Evolutionary conservation across 2,888 invertebrate species (phyloP).

Genomic region (Cancer borealis): DNA sequence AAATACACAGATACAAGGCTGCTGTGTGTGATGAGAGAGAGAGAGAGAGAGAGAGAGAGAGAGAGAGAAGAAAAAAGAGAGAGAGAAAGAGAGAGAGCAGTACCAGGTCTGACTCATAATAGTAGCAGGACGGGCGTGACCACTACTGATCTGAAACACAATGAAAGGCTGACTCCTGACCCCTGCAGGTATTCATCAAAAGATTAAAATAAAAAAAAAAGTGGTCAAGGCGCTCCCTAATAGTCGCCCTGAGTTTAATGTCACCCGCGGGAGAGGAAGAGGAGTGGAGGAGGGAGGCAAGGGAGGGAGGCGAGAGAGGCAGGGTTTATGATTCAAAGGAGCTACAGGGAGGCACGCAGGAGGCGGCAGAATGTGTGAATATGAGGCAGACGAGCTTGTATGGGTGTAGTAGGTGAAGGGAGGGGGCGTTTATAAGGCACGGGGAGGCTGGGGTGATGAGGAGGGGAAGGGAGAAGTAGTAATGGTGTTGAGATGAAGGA

Average conservation of each 20-base stretch:
- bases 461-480: neutral
- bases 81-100: neutral
- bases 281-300: constrained; percentile 4
- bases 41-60: constrained; percentile 6
- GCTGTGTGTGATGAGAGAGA: neutral
- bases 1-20: neutral
- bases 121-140: neutral
- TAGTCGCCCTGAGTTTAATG: neutral
- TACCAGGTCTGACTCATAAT: neutral
- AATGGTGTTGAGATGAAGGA: too few relatives aligned
- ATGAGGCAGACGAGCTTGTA: neutral
- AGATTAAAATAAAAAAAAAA: neutral
- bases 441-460: neutral
- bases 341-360: neutral
- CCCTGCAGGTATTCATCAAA: neutral
- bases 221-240: constrained; percentile 32
- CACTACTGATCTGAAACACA: too few relatives aligned
- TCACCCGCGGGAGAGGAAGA: neutral
- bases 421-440: neutral
- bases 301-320: neutral
- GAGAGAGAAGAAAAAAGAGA: neutral
- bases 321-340: constrained; percentile 1
- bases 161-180: too few relatives aligned
- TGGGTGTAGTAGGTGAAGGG: neutral
- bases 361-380: too few relatives aligned